These are phyloP conservation scores for Aspidiotus destructor DNA, from an alignment of 2,888 invertebrate species.

Conservation along the genomic window DNA sequence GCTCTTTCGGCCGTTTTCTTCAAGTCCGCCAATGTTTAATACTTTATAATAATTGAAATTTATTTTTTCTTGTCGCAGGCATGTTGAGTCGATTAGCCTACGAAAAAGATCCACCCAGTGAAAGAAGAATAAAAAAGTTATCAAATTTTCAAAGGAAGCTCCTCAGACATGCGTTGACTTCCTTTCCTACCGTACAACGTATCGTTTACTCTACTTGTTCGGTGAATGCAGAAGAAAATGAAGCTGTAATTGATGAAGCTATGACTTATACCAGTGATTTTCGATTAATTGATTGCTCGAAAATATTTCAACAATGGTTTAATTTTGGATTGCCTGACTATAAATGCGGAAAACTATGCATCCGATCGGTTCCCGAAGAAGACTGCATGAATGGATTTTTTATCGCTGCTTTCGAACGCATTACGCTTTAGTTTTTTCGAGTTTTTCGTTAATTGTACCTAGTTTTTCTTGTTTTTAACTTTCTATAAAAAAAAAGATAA, in stretches of 20 bases:
- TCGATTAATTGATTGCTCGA: slow-evolving; percentile 36
- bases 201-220: slow-evolving; percentile 98
- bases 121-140: slow-evolving; percentile 53
- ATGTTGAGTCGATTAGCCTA: slow-evolving; percentile 48
- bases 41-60: neutral
- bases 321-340: slow-evolving; percentile 52
- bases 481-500: too few species aligned
- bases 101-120: slow-evolving; percentile 45
- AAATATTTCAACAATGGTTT: slow-evolving; percentile 35
- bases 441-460: too few species aligned
- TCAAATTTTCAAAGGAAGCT: slow-evolving; percentile 74
- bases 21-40: too few species aligned
- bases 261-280: slow-evolving; percentile 44
- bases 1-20: too few species aligned
- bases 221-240: slow-evolving; percentile 80
- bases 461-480: too few species aligned
- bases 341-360: slow-evolving; percentile 59
- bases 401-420: slow-evolving; percentile 70
- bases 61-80: slow-evolving; percentile 42
- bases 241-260: slow-evolving; percentile 70
- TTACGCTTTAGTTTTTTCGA: neutral
- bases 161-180: slow-evolving; percentile 70
- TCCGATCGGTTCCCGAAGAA: slow-evolving; percentile 63
- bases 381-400: slow-evolving; percentile 92
- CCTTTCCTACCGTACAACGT: slow-evolving; percentile 70